Conservation (phyloP, 2,797 vertebrate species). For the Lepilemur septentrionalis region DNA sequence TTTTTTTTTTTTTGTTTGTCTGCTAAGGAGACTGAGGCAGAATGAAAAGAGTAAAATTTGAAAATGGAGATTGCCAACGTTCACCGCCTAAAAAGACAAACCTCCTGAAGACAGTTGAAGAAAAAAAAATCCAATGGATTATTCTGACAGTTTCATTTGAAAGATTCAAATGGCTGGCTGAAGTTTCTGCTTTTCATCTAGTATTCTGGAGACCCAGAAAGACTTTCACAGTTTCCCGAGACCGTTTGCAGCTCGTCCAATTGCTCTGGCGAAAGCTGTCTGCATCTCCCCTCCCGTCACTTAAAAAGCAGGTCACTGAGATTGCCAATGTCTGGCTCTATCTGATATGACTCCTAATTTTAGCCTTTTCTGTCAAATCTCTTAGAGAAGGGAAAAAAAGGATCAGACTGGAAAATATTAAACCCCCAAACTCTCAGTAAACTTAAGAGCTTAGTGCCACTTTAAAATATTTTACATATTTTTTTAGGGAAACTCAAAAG, state of each 20-base stretch:
- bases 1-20: not conserved
- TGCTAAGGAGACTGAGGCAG: not conserved
- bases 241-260: not conserved
- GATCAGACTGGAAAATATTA: not conserved
- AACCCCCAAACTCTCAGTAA: not conserved
- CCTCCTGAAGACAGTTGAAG: not conserved
- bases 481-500: conserved; percentile 18
- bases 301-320: not conserved
- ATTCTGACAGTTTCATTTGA: not conserved
- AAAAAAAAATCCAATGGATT: not conserved
- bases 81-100: not conserved
- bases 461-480: conserved; percentile 17
- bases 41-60: not conserved
- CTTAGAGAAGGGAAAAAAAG: not conserved
- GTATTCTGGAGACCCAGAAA: not conserved
- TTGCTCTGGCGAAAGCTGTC: not conserved
- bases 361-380: conserved; percentile 5
- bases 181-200: not conserved
- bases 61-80: not conserved
- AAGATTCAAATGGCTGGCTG: not conserved
- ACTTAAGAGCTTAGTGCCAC: not conserved
- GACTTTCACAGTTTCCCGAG: not conserved
- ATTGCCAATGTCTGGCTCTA: not conserved
- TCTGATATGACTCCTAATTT: not conserved
- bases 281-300: not conserved